phyloP scores from a whole-genome alignment of 64 coral and sea anemone species.

The Montipora capricornis region DNA sequence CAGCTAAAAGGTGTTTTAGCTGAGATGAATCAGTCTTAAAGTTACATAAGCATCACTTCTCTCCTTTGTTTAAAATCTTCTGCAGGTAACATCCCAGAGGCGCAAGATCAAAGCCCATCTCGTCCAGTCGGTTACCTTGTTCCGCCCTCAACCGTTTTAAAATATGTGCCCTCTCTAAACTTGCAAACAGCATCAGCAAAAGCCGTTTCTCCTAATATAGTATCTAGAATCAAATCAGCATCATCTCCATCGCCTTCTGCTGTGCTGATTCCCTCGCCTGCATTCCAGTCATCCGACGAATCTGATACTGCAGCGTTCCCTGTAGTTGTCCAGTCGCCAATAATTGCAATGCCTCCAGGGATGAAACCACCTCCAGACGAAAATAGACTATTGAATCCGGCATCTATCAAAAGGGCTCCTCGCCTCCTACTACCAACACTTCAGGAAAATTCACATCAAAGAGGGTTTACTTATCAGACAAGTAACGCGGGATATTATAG shows the following conservation, averaged over 20 bases:
- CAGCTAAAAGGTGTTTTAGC: too few species aligned
- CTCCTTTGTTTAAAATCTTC: too few species aligned
- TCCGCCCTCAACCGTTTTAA: neutral
- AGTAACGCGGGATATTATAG: neutral
- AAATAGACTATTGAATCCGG: neutral
- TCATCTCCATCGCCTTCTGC: neutral
- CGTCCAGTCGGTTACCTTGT: neutral
- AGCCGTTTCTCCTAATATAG: neutral
- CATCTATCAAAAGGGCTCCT: neutral
- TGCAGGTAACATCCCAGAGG: neutral
- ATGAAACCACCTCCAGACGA: neutral
- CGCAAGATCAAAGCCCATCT: neutral
- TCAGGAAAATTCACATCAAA: neutral
- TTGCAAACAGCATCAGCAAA: neutral
- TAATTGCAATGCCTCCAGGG: slow-evolving; percentile 43
- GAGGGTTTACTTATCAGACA: neutral
- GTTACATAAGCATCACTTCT: neutral
- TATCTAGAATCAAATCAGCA: neutral
- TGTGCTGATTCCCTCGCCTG: slow-evolving; percentile 13
- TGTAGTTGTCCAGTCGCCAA: neutral
- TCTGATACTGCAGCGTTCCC: neutral
- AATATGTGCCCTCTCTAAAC: slow-evolving; percentile 11
- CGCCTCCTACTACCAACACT: neutral
- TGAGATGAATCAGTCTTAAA: too few species aligned
- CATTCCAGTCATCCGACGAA: neutral